These are phyloP conservation scores for Tor tambroides DNA, from an alignment of 2,113 vertebrate species.

Conservation along the genomic window DNA sequence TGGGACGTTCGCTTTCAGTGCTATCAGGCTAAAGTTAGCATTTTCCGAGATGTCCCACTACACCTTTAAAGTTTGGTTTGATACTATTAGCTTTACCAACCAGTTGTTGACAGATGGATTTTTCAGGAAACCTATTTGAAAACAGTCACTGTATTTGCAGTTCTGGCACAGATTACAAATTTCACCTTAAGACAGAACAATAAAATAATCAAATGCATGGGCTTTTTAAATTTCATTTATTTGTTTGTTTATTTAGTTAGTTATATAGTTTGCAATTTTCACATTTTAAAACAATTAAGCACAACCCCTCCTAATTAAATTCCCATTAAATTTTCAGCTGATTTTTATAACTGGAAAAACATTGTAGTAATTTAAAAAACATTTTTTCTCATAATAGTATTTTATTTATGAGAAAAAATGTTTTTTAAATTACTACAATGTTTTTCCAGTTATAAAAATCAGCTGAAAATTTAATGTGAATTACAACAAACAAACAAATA, in stretches of 20 bases:
- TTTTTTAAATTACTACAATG: neutral
- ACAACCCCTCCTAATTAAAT: neutral
- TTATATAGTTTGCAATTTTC: neutral
- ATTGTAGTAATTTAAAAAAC: too few species aligned
- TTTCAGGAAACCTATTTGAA: neutral
- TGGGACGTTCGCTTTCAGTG: too few species aligned
- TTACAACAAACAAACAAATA: neutral
- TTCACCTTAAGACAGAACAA: neutral
- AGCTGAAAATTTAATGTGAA: neutral
- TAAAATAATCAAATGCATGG: neutral
- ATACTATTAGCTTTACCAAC: neutral
- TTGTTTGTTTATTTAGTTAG: too few species aligned
- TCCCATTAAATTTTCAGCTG: too few species aligned
- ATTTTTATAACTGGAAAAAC: too few species aligned
- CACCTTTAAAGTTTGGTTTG: too few species aligned
- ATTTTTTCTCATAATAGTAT: too few species aligned
- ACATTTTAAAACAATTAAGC: neutral
- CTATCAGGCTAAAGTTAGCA: too few species aligned
- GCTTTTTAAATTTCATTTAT: too few species aligned
- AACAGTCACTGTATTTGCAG: neutral
- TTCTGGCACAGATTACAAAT: neutral
- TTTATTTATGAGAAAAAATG: too few species aligned
- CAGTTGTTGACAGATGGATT: neutral
- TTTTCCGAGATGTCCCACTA: too few species aligned
- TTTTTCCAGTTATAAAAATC: neutral